These are phyloP conservation scores for Drosophila eugracilis DNA, from an alignment of 1,140 invertebrate genomes.

Conservation along the genomic window DNA sequence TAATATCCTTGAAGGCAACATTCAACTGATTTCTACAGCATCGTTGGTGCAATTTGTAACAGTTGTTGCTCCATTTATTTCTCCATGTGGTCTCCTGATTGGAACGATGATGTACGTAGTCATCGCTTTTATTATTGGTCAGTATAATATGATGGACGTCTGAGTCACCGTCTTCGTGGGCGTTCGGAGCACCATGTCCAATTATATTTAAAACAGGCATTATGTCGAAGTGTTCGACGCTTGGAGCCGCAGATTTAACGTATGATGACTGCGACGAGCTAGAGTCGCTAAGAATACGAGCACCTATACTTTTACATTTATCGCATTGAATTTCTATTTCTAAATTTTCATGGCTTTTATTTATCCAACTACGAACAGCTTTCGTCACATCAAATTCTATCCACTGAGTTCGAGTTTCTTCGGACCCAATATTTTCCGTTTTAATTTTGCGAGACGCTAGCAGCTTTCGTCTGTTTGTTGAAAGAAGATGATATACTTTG, in stretches of 20 bases:
- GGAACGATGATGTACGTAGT: conserved; percentile 38
- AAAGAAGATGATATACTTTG: conserved; percentile 70
- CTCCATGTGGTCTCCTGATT: conserved; percentile 59
- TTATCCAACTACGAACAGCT: conserved; percentile 86
- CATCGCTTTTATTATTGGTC: conserved; percentile 30
- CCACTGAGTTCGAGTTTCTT: conserved; percentile 84
- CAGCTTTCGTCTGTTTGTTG: conserved; percentile 43
- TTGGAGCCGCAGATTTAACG: background rate
- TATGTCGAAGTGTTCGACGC: conserved; percentile 45
- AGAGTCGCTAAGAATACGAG: conserved; percentile 77
- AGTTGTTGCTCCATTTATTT: conserved; percentile 83
- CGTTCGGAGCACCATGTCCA: conserved; percentile 44
- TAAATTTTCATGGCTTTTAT: conserved; percentile 81
- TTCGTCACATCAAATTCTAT: conserved; percentile 86
- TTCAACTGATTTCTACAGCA: conserved; percentile 89
- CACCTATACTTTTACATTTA: conserved; percentile 73
- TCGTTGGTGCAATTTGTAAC: conserved; percentile 86
- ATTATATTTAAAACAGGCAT: conserved; percentile 85
- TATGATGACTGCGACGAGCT: conserved; percentile 16
- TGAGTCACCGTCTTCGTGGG: conserved; percentile 23
- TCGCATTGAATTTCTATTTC: conserved; percentile 86
- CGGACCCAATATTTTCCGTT: conserved; percentile 38
- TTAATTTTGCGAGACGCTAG: conserved; percentile 59
- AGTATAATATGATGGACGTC: conserved; percentile 24
- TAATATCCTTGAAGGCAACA: conserved; percentile 89